phyloP scores from a whole-genome alignment of 2,113 vertebrate species.

The Sceloporus undulatus region DNA sequence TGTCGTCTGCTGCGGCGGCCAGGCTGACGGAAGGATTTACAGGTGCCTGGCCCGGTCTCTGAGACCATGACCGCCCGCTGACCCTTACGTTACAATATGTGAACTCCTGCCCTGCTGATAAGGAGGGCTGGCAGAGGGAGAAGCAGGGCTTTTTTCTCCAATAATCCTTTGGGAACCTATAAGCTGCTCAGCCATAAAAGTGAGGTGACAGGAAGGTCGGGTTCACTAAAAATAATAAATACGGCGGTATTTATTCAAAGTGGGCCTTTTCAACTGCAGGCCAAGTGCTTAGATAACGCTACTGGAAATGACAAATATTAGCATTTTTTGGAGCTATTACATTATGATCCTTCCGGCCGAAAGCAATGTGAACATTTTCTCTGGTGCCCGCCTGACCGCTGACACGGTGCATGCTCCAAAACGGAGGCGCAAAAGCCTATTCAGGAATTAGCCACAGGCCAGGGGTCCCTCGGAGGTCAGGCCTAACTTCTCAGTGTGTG shows the following conservation, averaged over 20 bases:
- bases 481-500: background rate
- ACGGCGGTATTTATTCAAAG: constrained; percentile 81
- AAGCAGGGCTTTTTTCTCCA: constrained; percentile 77
- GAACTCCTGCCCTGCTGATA: constrained; percentile 86
- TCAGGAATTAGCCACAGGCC: constrained; percentile 59
- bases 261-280: constrained; percentile 79
- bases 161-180: constrained; percentile 84
- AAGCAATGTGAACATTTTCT: constrained; percentile 69
- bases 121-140: constrained; percentile 77
- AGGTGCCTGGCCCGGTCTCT: constrained; percentile 82
- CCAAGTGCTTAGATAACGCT: constrained; percentile 77
- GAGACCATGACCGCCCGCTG: constrained; percentile 84
- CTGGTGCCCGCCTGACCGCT: constrained; percentile 58
- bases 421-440: constrained; percentile 43
- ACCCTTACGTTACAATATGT: constrained; percentile 80
- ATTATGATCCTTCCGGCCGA: constrained; percentile 80
- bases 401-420: constrained; percentile 61
- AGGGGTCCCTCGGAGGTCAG: background rate
- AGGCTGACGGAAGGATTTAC: constrained; percentile 82
- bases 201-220: constrained; percentile 84
- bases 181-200: constrained; percentile 81
- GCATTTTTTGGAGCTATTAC: constrained; percentile 74
- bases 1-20: constrained; percentile 74
- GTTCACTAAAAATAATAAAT: constrained; percentile 84
- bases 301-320: constrained; percentile 82